Evolutionary conservation across 2,113 vertebrate species (phyloP), one percentile per base, ranked within the genome.

Genomic region (Neoarius graeffei): DNA sequence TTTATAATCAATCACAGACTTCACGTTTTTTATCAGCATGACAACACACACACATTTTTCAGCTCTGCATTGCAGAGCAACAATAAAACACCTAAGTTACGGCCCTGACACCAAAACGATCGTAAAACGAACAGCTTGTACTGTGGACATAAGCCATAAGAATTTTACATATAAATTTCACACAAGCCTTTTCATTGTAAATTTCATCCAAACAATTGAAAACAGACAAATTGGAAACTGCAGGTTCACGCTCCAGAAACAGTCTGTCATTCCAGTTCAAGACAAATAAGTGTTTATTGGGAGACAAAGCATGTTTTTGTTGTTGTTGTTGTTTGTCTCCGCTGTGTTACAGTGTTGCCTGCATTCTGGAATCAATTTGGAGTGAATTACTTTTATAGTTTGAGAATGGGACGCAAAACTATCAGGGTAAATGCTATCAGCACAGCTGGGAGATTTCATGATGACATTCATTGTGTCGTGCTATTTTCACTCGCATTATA

Each of bases 401-500:
- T 79, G 77, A 69, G 77, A 81, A 71, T 27, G 30, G 1, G 27
- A 48, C 14, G 59, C 30, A 64, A 57, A 50, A 19, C 73, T 64
- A 74, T 86, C 73, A 79, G 73, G 30, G 62, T 84, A 86, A 90
- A 88, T 54, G 80, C 59, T 80, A 59, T 19, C 35, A 64, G 60
- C 83, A 86, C 48, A 74, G 52, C 81, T 67, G 77, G 74, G 81
- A 86, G 83, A 69, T 50, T 88, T 35, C 64, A 35, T 35, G 79
- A 85, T 60, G 83, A 25, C 25, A 35, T 86, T 67, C 17, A 20
- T 15, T 62, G 76, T 66, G 71, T 71, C n/a, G 8, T 54, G 64
- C 59, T 35, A 52, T 73, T 87, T 56, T 54, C 73, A 79, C 91
- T 92, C 90, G 82, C 42, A 76, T 87, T 81, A 90, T 90, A 91